Percentiles rank a stretch among this genome's conserved stretches.
phyloP scores from a whole-genome alignment of 2,113 vertebrate genomes.

The Perca flavescens region DNA sequence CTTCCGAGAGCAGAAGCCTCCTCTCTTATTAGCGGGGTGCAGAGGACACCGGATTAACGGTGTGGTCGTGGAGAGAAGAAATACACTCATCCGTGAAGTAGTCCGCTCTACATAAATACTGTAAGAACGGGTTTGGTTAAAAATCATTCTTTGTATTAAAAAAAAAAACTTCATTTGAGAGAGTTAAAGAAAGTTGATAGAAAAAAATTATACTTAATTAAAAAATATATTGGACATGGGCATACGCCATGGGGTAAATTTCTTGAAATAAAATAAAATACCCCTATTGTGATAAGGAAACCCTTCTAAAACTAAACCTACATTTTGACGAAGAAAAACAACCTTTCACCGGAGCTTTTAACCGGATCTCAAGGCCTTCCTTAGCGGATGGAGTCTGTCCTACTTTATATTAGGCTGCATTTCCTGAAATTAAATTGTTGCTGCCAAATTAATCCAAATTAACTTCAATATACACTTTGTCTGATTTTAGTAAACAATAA shows the following conservation, averaged over 20 bases:
- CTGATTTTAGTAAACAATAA: neutral
- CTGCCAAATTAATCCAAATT: neutral
- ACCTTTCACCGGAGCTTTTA: neutral
- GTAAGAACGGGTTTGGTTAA: constrained; percentile 14
- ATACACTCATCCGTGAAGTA: constrained; percentile 18
- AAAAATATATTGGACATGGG: neutral
- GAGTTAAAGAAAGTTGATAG: neutral
- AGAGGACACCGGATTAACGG: constrained; percentile 56
- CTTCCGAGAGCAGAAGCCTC: constrained; percentile 60
- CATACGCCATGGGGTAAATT: neutral
- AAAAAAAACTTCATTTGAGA: neutral
- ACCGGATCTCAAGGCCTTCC: neutral
- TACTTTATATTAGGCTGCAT: no score
- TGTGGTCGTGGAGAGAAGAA: constrained; percentile 10
- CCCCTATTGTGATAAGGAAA: neutral
- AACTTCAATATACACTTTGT: neutral
- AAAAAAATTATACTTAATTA: neutral
- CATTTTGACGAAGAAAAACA: neutral
- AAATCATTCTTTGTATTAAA: neutral
- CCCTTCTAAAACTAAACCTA: neutral
- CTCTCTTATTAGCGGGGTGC: constrained; percentile 53
- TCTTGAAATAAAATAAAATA: neutral
- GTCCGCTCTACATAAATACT: constrained; percentile 21
- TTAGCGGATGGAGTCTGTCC: no score
- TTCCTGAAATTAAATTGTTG: neutral